Base-by-base conservation (phyloP, 1,140 invertebrate genomes). In the Anastrepha obliqua region DNA sequence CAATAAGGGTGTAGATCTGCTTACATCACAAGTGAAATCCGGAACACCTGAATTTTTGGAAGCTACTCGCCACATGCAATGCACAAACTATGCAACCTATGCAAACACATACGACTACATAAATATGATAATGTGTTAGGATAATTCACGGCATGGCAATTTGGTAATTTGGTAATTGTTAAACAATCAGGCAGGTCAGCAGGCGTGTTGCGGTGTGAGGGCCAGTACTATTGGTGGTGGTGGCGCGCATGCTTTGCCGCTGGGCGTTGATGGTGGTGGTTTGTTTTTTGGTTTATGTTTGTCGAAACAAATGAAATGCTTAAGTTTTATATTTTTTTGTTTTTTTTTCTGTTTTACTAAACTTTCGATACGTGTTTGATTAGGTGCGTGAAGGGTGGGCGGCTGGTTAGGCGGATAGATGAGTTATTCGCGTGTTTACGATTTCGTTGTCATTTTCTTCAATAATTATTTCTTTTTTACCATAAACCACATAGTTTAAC, bases 81-180 rank as follows among this genome's bases (percentile, higher is more conserved):
- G 51, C 51, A 17, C 44, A 17, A 15, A 74, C 51, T 9, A 55
- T 29, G 29, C 29, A 29, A 74, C 67, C 42, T 17, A 51, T n/a
- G 42, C 8, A 78, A 0, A 20, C 70, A 51, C 42, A 51, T 20
- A 55, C 51, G 6, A 55, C 51, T 55, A 11, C 51, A 55, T 8
- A 55, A 11, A 81, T n/a, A 74, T 51, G 70, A 74, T 74, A 74
- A 74, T 81, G 74, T 81, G 74, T 81, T 81, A 29, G 51, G 74
- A 55, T 81, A 81, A 81, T 81, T 81, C 74, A 81, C 51, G 47
- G 74, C 20, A 81, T 55, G 9, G 74, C 51, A 81, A 81, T 81
- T 81, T 51, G 74, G 74, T 81, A 81, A 81, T 81, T 81, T 81
- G 74, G 74, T 81, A 81, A 81, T 81, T 81, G 74, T 81, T 81